Base-by-base conservation (phyloP, 2,888 invertebrate genomes). In the Pristionchus maxplancki region DNA sequence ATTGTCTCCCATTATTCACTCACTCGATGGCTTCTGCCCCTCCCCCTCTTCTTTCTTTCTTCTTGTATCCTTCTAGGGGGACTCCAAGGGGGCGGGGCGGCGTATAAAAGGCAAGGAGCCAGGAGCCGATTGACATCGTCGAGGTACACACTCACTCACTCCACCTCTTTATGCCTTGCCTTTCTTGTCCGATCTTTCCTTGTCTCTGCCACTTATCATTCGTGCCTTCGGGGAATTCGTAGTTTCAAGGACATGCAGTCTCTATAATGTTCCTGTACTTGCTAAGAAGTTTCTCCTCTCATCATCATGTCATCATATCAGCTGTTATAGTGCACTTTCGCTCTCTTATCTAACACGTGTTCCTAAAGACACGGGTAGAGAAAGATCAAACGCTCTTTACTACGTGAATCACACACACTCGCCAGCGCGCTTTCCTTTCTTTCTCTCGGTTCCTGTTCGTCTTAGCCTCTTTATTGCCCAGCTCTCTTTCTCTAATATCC, bases 331-430 rank as follows among this genome's bases (percentile, higher is more conserved):
- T 40, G 1, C 24, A 67, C 64, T 64, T n/a, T 4, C 2, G 28
- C 64, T 11, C 31, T 15, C 78, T 48, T 71, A 78, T 78, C 78
- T 11, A 48, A 40, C 78, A 44, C 78, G 78, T 28, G 78, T 78
- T 44, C 28, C 15, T n/a, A 1, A 0, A 58, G 24, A 58, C 24
- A n/a, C 24, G 58, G 1, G 15, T 31, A 34, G 31, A 67, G 67
- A 67, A 34, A 67, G 67, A 67, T 67, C 67, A 67, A 67, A 67
- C 34, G 67, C n/a, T n/a, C n/a, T n/a, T n/a, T n/a, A n/a, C n/a
- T n/a, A 34, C 31, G 67, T 67, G 31, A 31, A 34, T 67, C 67
- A 34, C 58, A 58, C n/a, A n/a, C 58, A n/a, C 58, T 74, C 74
- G 20, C 78, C 37, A n/a, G n/a, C n/a, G 37, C 64, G 64, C 40